A percentile compares a stretch with the other conserved stretches of the same genome.
These are phyloP conservation scores for Cydia amplana DNA, from an alignment of 1,140 invertebrate species.

Conservation along the genomic window DNA sequence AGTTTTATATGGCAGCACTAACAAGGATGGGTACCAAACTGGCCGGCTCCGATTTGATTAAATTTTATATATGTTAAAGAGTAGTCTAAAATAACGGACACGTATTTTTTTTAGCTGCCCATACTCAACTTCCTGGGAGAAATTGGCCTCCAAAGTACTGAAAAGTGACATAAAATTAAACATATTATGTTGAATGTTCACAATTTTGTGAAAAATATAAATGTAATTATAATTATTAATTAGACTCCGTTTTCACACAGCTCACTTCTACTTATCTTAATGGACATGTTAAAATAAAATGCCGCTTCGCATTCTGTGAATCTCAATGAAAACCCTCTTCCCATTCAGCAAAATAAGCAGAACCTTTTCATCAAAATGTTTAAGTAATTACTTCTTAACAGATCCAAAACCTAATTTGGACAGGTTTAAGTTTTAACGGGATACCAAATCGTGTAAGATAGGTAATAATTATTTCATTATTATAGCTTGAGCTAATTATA, in stretches of 20 bases:
- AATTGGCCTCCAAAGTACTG: too few species aligned
- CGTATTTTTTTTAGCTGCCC: too few species aligned
- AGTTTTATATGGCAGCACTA: too few species aligned
- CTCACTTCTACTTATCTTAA: slow-evolving; percentile 13
- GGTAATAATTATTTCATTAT: not conserved
- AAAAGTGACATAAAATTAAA: too few species aligned
- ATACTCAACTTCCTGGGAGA: too few species aligned
- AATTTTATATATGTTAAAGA: too few species aligned
- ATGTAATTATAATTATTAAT: slow-evolving; percentile 5
- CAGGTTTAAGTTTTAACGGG: not conserved
- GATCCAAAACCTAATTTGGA: not conserved
- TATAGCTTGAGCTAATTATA: not conserved
- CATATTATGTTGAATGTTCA: too few species aligned
- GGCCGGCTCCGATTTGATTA: too few species aligned
- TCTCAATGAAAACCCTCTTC: not conserved
- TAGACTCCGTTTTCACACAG: not conserved
- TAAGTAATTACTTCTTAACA: not conserved
- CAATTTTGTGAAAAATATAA: not conserved
- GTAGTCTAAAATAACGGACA: too few species aligned
- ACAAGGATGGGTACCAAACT: too few species aligned
- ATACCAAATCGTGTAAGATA: not conserved
- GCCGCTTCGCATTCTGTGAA: not conserved
- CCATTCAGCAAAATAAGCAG: not conserved
- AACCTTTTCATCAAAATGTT: slow-evolving; percentile 13
- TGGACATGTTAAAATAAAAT: not conserved